phyloP scores from a whole-genome alignment of 2,113 vertebrate species.

The Phylloscopus whistleri region DNA sequence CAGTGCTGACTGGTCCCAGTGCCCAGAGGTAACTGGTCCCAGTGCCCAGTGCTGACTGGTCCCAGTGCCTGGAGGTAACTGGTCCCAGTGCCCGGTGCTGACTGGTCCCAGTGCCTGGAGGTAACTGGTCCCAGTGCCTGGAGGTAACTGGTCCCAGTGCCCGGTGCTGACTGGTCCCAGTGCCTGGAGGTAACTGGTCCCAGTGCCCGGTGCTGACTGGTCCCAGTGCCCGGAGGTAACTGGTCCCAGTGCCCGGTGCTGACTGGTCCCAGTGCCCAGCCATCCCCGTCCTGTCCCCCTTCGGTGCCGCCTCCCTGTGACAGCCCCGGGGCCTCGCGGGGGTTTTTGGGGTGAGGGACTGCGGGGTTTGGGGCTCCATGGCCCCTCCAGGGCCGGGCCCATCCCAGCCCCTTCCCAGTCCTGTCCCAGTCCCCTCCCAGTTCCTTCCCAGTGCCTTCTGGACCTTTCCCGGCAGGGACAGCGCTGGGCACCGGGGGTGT shows the following conservation, averaged over 20 bases:
- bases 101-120: too few species aligned
- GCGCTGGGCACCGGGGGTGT: not conserved
- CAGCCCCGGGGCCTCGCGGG: not conserved
- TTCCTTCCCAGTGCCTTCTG: not conserved
- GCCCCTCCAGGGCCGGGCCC: not conserved
- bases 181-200: too few species aligned
- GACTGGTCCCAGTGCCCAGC: not conserved
- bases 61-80: too few species aligned
- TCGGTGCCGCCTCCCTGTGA: not conserved
- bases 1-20: too few species aligned
- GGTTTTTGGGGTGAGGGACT: not conserved
- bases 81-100: too few species aligned
- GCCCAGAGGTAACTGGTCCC: too few species aligned
- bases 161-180: not conserved
- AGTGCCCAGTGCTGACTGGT: too few species aligned
- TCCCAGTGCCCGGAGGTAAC: accelerated
- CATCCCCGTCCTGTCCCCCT: not conserved
- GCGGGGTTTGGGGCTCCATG: too few species aligned
- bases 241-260: too few species aligned
- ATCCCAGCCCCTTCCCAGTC: not conserved
- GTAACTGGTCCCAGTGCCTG: too few species aligned
- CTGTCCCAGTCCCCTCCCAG: not conserved
- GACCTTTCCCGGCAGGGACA: not conserved
- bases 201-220: too few species aligned
- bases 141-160: too few species aligned